Evolutionary conservation across 2,113 vertebrate genomes (phyloP).

Genomic region (Nibea albiflora): DNA sequence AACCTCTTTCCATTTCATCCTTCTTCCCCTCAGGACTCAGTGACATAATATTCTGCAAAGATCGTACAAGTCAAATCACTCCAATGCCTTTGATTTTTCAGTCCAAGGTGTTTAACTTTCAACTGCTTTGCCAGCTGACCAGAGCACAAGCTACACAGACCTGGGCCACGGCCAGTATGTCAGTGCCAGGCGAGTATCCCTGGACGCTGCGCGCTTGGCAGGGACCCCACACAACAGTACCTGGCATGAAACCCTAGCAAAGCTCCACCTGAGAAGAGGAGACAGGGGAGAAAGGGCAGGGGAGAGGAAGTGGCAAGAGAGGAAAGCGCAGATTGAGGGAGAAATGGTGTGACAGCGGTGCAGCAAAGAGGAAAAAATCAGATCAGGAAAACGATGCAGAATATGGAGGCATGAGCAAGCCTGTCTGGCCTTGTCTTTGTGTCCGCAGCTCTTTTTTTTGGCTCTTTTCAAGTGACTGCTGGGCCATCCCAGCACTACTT

Average conservation of each 20-base stretch:
- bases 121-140: conserved; percentile 69
- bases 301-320: conserved; percentile 20
- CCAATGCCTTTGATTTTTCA: conserved; percentile 68
- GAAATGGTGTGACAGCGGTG: neutral
- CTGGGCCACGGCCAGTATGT: conserved; percentile 51
- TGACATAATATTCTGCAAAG: conserved; percentile 65
- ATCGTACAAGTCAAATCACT: conserved; percentile 64
- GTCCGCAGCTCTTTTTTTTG: conserved; percentile 53
- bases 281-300: neutral
- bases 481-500: conserved; percentile 56
- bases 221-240: conserved; percentile 36
- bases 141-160: conserved; percentile 60
- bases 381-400: neutral
- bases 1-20: conserved; percentile 46
- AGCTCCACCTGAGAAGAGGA: conserved; percentile 53
- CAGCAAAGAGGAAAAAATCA: conserved; percentile 10
- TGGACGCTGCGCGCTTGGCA: conserved; percentile 66
- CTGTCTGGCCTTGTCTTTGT: conserved; percentile 68
- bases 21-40: conserved; percentile 12
- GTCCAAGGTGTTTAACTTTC: conserved; percentile 72
- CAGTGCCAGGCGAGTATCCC: conserved; percentile 65
- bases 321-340: conserved; percentile 3
- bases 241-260: conserved; percentile 48
- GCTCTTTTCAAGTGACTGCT: conserved; percentile 53
- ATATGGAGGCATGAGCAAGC: conserved; percentile 22